Evolutionary conservation across 2,113 vertebrate species (phyloP), one percentile per base, ranked within the genome.

Genomic region (Misgurnus anguillicaudatus): DNA sequence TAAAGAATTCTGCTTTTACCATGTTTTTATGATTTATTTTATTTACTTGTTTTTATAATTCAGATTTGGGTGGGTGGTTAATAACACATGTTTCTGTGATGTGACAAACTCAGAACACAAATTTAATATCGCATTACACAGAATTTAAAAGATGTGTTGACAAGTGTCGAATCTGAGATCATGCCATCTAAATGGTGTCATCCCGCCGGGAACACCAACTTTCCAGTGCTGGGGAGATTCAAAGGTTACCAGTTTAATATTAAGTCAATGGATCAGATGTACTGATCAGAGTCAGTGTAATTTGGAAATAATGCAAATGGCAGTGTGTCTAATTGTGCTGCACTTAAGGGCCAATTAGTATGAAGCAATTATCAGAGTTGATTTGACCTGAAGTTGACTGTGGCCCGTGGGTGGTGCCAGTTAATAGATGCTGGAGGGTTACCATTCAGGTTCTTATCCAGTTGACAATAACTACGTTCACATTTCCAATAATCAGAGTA

Each of bases 231-330:
- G 48, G 57, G 19, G 77, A 45, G 24, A 57, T 79, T 41, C 38
- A 55, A 78, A 78, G 80, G 79, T 82, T 79, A 57, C 48, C 48
- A 78, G 48, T 53, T n/a, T 64, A 66, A 77, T 48, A 62, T 75
- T 58, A 66, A 80, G 19, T 74, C 60, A 13, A 78, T 61, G 42
- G 70, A 70, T 67, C 60, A 66, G 76, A 72, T 19, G n/a, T 63
- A 36, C 58, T 38, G 61, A 62, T 70, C 67, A 10, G 1, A 75
- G 14, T 62, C 68, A 45, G 39, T 61, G 62, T 83, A 68, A 80
- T 86, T 82, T 78, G 60, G 70, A 71, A 77, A 81, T 77, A 69
- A 84, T 71, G 72, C 55, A 75, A 78, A 60, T 61, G 75, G 51
- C 72, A 61, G 78, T 86, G 70, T 80, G 79, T 67, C 72, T 78